phyloP scores from a whole-genome alignment of 2,797 vertebrate species.

The Smutsia gigantea region DNA sequence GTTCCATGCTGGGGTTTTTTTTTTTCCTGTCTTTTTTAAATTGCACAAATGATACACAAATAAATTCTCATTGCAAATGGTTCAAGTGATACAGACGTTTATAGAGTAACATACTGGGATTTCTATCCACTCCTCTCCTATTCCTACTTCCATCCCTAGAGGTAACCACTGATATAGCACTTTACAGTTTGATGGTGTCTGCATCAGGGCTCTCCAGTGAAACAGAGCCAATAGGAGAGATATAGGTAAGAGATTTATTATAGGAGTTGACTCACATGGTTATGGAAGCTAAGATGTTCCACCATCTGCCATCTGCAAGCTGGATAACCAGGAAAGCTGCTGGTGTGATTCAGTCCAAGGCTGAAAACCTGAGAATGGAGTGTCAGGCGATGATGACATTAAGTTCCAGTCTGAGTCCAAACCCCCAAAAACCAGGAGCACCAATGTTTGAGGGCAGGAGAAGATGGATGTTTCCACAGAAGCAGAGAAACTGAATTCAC shows the following conservation, averaged over 20 bases:
- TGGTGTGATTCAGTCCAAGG: neutral
- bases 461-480: neutral
- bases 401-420: neutral
- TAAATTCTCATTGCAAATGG: slow-evolving; percentile 44
- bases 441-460: neutral
- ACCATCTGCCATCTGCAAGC: neutral
- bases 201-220: neutral
- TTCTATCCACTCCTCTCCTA: neutral
- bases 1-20: neutral
- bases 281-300: neutral
- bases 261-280: neutral
- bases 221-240: neutral
- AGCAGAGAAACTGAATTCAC: neutral
- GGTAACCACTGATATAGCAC: neutral
- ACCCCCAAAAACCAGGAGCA: neutral
- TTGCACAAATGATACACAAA: slow-evolving; percentile 39
- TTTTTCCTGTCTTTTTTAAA: slow-evolving; percentile 10
- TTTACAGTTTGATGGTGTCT: neutral
- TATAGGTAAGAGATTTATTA: neutral
- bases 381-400: neutral
- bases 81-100: neutral
- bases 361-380: neutral
- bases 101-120: neutral
- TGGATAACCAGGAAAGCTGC: neutral
- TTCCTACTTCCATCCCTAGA: neutral